Percentiles rank a stretch among this genome's conserved stretches.
Conservation (phyloP, 2,113 vertebrate genomes). For the Alligator sinensis region DNA sequence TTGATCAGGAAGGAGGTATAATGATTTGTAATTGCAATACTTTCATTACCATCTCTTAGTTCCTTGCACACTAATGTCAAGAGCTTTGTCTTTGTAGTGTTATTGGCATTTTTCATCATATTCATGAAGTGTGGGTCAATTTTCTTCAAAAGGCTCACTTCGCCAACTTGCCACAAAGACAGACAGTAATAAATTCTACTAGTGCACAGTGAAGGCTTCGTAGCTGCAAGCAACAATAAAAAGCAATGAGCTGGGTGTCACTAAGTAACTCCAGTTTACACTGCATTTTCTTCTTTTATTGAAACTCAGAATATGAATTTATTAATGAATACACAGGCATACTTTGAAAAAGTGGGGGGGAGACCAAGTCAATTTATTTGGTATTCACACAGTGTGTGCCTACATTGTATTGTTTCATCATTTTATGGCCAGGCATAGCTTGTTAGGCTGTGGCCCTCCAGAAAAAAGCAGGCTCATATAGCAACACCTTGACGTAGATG, state of each 20-base stretch:
- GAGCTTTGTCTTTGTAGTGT: constrained; percentile 88
- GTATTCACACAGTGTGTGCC: constrained; percentile 89
- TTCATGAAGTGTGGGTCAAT: constrained; percentile 91
- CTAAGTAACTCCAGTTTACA: constrained; percentile 92
- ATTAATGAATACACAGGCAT: constrained; percentile 93
- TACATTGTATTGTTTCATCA: constrained; percentile 90
- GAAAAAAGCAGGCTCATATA: constrained; percentile 86
- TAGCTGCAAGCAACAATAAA: constrained; percentile 91
- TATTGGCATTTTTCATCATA: constrained; percentile 93
- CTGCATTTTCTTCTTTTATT: constrained; percentile 89
- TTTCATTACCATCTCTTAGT: constrained; percentile 85
- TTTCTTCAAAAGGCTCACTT: constrained; percentile 90
- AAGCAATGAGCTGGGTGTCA: constrained; percentile 90
- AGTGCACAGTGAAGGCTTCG: constrained; percentile 84
- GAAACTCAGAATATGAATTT: constrained; percentile 94
- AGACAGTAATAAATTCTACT: constrained; percentile 91
- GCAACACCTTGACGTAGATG: constrained; percentile 96
- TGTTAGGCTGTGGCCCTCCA: constrained; percentile 96
- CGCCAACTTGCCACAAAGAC: constrained; percentile 89
- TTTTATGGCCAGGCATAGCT: constrained; percentile 92
- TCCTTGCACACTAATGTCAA: constrained; percentile 85
- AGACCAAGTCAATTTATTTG: constrained; percentile 89
- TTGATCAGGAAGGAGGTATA: constrained; percentile 64
- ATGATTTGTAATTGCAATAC: constrained; percentile 85
- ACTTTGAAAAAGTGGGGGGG: constrained; percentile 76